Percentiles rank a stretch among this genome's conserved stretches.
phyloP scores from a whole-genome alignment of 2,888 invertebrate genomes.

The Nudaria mundana region DNA sequence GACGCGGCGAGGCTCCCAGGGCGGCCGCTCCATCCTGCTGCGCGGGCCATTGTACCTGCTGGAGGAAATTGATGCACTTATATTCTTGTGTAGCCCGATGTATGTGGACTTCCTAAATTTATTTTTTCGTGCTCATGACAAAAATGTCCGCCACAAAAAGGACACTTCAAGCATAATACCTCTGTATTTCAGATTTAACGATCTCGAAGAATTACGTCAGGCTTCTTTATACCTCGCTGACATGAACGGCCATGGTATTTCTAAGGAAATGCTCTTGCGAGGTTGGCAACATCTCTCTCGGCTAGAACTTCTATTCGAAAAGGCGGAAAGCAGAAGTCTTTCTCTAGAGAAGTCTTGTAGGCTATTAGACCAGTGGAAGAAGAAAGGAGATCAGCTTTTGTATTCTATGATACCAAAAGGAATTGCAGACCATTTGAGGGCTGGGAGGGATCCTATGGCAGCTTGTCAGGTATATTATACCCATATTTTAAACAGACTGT shows the following conservation, averaged over 20 bases:
- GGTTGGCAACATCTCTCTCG: constrained; percentile 93
- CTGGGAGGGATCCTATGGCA: constrained; percentile 87
- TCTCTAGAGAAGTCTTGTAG: constrained; percentile 90
- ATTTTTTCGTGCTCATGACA: not conserved
- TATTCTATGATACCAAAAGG: constrained; percentile 96
- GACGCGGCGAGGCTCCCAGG: constrained; percentile 83
- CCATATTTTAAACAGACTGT: not conserved
- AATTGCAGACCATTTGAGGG: constrained; percentile 89
- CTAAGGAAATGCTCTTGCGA: constrained; percentile 89
- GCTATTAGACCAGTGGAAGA: constrained; percentile 91
- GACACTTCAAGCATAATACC: not conserved
- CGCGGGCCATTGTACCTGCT: constrained; percentile 93
- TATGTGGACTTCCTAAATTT: constrained; percentile 66
- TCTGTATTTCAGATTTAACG: constrained; percentile 85
- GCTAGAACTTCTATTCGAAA: constrained; percentile 90
- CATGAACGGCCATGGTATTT: constrained; percentile 91
- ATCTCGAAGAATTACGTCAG: constrained; percentile 90
- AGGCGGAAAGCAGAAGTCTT: constrained; percentile 88
- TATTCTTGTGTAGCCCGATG: constrained; percentile 94
- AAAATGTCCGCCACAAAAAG: not conserved
- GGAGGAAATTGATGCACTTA: constrained; percentile 89
- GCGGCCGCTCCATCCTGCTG: constrained; percentile 86
- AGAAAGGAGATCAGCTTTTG: constrained; percentile 90
- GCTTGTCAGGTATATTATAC: constrained; percentile 86
- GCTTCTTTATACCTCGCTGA: constrained; percentile 91